Conservation (phyloP, 2,888 invertebrate genomes). For the Mythimna albipuncta region DNA sequence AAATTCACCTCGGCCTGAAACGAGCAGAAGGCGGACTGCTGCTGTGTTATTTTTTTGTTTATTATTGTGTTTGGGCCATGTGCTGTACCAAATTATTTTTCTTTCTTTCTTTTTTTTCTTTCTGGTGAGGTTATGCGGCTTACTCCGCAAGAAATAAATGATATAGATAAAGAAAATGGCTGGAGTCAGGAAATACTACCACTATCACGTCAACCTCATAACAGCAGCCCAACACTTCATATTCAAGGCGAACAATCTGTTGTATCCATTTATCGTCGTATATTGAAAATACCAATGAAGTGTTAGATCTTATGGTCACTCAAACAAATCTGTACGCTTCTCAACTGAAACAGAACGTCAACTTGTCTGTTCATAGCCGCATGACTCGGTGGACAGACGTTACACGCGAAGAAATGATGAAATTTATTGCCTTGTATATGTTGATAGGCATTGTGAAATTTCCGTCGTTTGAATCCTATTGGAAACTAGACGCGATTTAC, state of each 20-base stretch:
- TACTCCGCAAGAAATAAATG: slow-evolving; percentile 29
- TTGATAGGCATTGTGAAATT: slow-evolving; percentile 43
- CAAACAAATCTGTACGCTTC: slow-evolving; percentile 46
- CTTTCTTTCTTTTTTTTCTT: too few relatives aligned
- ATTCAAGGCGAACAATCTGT: slow-evolving; percentile 47
- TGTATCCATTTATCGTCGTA: slow-evolving; percentile 51
- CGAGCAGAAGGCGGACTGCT: slow-evolving; percentile 37
- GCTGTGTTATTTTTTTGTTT: too few relatives aligned
- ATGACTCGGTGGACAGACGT: slow-evolving; percentile 46
- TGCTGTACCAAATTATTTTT: too few relatives aligned
- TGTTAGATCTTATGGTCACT: slow-evolving; percentile 45
- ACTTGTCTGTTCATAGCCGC: slow-evolving; percentile 32
- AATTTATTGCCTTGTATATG: slow-evolving; percentile 49
- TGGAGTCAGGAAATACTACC: slow-evolving; percentile 33
- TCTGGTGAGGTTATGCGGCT: slow-evolving; percentile 15
- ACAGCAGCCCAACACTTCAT: slow-evolving; percentile 38
- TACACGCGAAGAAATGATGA: slow-evolving; percentile 44
- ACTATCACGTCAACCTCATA: slow-evolving; percentile 29
- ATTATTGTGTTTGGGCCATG: too few relatives aligned
- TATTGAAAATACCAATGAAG: slow-evolving; percentile 46
- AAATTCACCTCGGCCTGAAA: slow-evolving; percentile 30
- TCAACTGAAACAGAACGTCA: slow-evolving; percentile 45
- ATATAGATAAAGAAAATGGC: slow-evolving; percentile 31
- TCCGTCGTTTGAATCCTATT: slow-evolving; percentile 34
- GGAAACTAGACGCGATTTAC: slow-evolving; percentile 36